Conservation (phyloP, 1,140 invertebrate species). For the Psilanteris sp. region DNA sequence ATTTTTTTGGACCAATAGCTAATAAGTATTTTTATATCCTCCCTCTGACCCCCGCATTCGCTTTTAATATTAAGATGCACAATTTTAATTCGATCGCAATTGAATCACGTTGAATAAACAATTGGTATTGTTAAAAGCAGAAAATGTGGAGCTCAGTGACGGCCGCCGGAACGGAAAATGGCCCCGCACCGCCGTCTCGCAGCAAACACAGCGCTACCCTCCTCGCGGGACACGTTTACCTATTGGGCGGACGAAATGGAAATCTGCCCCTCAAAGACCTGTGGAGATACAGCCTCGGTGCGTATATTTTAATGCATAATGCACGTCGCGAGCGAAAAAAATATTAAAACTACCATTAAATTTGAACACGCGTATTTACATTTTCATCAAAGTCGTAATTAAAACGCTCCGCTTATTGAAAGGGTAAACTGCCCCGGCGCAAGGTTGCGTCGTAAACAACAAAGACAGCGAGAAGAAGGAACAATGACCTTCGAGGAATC, state of each 20-base stretch:
- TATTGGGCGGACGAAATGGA: conserved; percentile 90
- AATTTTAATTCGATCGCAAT: too few relatives aligned
- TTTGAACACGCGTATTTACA: conserved; percentile 46
- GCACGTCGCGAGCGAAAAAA: conserved; percentile 23
- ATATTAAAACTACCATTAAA: conserved; percentile 48
- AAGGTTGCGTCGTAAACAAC: neutral
- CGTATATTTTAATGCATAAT: conserved; percentile 72
- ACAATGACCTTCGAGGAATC: too few relatives aligned
- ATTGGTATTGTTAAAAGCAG: conserved; percentile 38
- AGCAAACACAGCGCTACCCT: conserved; percentile 91
- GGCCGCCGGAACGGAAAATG: conserved; percentile 79
- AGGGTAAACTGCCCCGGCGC: conserved; percentile 18
- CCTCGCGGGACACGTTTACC: conserved; percentile 86
- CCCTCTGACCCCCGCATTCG: too few relatives aligned
- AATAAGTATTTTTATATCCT: too few relatives aligned
- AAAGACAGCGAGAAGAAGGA: neutral
- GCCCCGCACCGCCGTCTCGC: conserved; percentile 84
- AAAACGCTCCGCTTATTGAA: conserved; percentile 37
- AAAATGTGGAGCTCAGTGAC: conserved; percentile 84
- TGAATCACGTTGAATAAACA: too few relatives aligned
- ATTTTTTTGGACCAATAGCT: too few relatives aligned
- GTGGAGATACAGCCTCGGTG: conserved; percentile 90
- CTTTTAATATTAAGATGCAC: too few relatives aligned
- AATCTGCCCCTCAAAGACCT: conserved; percentile 91
- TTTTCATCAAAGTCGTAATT: conserved; percentile 45